Conservation (phyloP, 2,797 vertebrate genomes). For the Notamacropus eugenii region DNA sequence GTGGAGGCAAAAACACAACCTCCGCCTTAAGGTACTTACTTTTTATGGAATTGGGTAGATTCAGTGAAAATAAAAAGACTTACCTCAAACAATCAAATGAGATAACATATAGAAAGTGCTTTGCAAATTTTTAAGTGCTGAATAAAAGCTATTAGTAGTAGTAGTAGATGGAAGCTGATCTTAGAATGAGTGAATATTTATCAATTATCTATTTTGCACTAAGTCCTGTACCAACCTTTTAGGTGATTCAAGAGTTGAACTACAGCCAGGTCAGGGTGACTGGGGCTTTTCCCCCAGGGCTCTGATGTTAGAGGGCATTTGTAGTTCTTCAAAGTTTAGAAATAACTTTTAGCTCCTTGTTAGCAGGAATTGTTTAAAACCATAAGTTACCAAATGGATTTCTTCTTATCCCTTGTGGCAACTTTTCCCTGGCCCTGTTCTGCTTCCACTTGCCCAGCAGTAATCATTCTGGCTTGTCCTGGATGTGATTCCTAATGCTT, state of each 20-base stretch:
- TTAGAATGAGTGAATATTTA: not conserved
- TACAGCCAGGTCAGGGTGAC: not conserved
- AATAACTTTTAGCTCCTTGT: not conserved
- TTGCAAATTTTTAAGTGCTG: not conserved
- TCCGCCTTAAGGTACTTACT: not conserved
- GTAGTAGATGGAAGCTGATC: not conserved
- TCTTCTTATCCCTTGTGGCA: not conserved
- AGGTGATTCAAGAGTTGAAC: not conserved
- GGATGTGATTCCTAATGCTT: not conserved
- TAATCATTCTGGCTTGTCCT: not conserved
- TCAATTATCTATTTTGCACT: not conserved
- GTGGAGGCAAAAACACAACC: not conserved
- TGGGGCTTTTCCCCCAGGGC: not conserved
- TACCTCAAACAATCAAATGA: not conserved
- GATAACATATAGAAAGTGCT: not conserved
- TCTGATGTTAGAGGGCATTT: not conserved
- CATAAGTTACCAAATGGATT: not conserved
- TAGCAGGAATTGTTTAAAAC: not conserved
- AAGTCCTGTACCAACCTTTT: not conserved
- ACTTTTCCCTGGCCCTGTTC: not conserved
- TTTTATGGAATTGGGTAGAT: not conserved
- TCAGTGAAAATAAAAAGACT: not conserved
- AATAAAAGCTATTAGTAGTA: not conserved
- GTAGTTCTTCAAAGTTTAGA: not conserved
- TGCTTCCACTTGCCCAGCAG: not conserved